Percentiles rank a stretch among this genome's conserved stretches.
Conservation (phyloP, 2,113 vertebrate genomes). For the Tyto alba region DNA sequence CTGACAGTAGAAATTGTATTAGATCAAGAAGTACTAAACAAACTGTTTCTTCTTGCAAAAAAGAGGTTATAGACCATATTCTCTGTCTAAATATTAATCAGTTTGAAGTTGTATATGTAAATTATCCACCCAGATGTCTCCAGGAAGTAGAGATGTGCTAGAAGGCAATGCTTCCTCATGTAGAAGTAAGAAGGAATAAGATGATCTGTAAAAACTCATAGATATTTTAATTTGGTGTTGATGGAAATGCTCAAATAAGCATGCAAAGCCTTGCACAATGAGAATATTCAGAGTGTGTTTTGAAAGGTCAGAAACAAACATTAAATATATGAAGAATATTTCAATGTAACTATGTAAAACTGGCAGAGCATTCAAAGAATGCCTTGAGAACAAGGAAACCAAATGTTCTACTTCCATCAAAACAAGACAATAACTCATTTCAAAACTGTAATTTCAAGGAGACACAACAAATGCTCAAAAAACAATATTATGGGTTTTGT, state of each 20-base stretch:
- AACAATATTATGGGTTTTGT: not conserved
- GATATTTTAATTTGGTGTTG: not conserved
- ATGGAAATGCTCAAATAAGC: not conserved
- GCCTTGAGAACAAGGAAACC: conserved; percentile 7
- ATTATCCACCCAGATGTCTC: not conserved
- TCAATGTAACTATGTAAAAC: not conserved
- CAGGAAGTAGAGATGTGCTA: not conserved
- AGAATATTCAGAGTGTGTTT: not conserved
- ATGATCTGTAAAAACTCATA: not conserved
- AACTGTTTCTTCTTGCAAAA: not conserved
- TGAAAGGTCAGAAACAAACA: not conserved
- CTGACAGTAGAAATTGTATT: not conserved
- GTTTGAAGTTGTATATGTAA: not conserved
- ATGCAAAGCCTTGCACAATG: not conserved
- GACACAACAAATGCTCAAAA: conserved; percentile 1
- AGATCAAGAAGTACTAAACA: not conserved
- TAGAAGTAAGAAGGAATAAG: not conserved
- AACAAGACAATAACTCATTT: conserved; percentile 52
- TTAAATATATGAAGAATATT: conserved; percentile 29
- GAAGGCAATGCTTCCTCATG: not conserved
- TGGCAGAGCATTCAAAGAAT: not conserved
- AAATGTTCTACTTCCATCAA: conserved; percentile 32
- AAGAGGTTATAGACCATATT: not conserved
- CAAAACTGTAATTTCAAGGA: conserved; percentile 25
- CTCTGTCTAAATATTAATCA: not conserved